Base-by-base conservation (phyloP, 2,113 vertebrate species). In the Canis aureus region DNA sequence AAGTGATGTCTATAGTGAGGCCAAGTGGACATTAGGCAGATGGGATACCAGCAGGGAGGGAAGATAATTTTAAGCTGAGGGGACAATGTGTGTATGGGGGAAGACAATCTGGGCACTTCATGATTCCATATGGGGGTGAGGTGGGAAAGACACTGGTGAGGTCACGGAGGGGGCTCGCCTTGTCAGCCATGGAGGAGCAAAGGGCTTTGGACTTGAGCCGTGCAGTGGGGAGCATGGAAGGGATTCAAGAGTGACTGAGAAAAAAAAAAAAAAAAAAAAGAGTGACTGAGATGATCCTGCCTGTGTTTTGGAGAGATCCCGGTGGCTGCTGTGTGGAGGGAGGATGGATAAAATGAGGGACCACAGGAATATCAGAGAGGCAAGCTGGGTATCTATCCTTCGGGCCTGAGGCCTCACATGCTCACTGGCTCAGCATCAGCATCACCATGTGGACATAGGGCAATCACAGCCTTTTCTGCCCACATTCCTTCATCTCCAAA, bases 331-430 rank as follows among this genome's bases (percentile, higher is more conserved):
- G 49, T 19, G 95, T 51, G 53, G 35, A 82, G 53, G 66, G 62
- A 93, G 96, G 92, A 96, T 90, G 94, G 90, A 84, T 87, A 74
- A 91, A 38, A 51, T 3, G 69, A 25, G 59, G 91, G 82, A 55
- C 71, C 12, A 1, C 67, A 27, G 8, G 69, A 93, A 73, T 78
- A 89, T 95, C 85, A 15, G 92, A 95, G 78, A 64, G 53, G 95
- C 87, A 25, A 13, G 91, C 89, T 23, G 92, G 87, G 81, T 12
- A 2, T 83, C 25, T 64, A 15, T n/a, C 64, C 49, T 4, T 79
- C 11, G 8, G 60, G 87, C 53, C 43, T 1, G 55, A 60, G 93
- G 55, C 67, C 64, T 74, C 0, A 12, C 1, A 0, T 0, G 0
- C 64, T 49, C 53, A 16, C 81, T 10, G 32, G 59, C n/a, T 81